Evolutionary conservation across 1,140 invertebrate species (phyloP).

Genomic region (Ceratoteleas bidentatus): DNA sequence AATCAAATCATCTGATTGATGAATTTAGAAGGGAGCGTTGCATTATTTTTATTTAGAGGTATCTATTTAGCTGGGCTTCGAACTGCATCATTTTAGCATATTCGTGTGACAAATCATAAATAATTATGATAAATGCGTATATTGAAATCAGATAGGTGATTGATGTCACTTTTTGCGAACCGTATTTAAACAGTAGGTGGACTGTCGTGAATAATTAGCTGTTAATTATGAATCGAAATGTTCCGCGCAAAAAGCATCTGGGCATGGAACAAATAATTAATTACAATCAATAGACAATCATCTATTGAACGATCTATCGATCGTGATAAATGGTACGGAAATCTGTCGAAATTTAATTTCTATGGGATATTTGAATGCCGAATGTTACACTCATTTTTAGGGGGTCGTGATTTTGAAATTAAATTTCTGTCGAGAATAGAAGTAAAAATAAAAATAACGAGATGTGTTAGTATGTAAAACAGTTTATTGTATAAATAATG

Average conservation of each 20-base stretch:
- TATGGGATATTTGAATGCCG: too few species aligned
- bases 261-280: neutral
- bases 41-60: conserved; percentile 22
- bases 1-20: conserved; percentile 14
- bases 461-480: too few species aligned
- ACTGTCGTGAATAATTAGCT: conserved; percentile 5
- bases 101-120: conserved; percentile 41
- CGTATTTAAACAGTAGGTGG: conserved; percentile 5
- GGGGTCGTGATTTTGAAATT: too few species aligned
- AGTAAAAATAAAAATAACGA: too few species aligned
- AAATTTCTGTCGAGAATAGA: too few species aligned
- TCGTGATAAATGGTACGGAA: neutral
- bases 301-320: neutral
- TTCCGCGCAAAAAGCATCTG: neutral
- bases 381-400: too few species aligned
- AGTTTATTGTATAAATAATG: too few species aligned
- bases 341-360: neutral
- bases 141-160: conserved; percentile 33
- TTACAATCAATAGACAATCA: neutral
- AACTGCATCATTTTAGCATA: conserved; percentile 27
- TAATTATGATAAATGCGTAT: conserved; percentile 48
- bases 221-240: neutral
- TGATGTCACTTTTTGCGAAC: conserved; percentile 11
- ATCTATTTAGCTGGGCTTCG: neutral
- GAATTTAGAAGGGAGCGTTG: conserved; percentile 5